Evolutionary conservation across 2,113 vertebrate genomes (phyloP).

Genomic region (Ictidomys tridecemlineatus): DNA sequence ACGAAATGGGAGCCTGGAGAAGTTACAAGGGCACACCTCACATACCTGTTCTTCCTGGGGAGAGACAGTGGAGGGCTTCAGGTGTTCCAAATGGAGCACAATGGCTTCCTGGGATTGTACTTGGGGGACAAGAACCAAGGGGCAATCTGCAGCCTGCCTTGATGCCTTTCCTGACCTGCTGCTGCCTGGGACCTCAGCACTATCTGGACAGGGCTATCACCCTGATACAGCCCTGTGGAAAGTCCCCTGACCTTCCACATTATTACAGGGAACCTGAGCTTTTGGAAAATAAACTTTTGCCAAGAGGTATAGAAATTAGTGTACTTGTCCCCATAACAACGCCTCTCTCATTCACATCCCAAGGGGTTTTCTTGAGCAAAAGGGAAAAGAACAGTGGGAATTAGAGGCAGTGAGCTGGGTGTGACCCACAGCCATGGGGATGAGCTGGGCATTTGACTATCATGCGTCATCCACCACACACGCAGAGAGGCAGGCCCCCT

Average conservation of each 20-base stretch:
- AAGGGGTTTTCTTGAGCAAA: not conserved
- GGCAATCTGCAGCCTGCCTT: not conserved
- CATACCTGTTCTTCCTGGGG: not conserved
- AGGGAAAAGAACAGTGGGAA: not conserved
- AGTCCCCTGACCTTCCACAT: not conserved
- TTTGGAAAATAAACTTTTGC: not conserved
- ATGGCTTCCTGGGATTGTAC: fast-evolving
- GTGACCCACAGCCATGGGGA: not conserved
- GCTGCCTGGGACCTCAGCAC: not conserved
- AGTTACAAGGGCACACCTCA: fast-evolving
- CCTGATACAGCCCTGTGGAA: not conserved
- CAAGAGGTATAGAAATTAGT: not conserved
- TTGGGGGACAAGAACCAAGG: fast-evolving
- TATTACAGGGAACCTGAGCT: not conserved
- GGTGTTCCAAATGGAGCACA: not conserved
- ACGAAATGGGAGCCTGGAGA: not conserved
- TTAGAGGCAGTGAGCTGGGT: not conserved
- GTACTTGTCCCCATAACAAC: not conserved
- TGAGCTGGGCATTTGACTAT: not conserved
- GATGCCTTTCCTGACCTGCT: not conserved
- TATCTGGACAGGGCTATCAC: not conserved
- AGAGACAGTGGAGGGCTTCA: fast-evolving
- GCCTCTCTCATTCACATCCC: not conserved
- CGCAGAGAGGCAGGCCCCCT: not conserved
- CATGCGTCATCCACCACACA: fast-evolving